Evolutionary conservation across 2,888 invertebrate genomes (phyloP), one percentile per base, ranked within the genome.

Genomic region (Pherbina coryleti): DNA sequence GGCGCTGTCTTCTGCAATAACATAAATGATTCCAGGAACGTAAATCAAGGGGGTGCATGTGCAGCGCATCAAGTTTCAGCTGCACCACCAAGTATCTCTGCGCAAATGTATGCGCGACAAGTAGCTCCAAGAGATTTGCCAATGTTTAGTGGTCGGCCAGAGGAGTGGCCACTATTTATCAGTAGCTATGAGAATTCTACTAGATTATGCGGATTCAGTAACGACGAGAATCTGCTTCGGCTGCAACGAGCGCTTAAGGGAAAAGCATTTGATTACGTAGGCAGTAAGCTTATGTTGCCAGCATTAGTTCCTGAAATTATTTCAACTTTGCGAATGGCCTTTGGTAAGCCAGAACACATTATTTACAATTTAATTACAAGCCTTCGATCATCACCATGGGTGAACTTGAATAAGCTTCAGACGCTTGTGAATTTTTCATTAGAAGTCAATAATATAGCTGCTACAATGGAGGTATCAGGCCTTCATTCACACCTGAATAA

Each of bases 381-480:
- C 5, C 22, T 72, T 25, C 60, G 79, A n/a, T 22, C 60, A 22
- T 51, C 53, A 7, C 74, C 69, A 78, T n/a, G 67, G 11, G 64
- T 75, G 17, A 75, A 71, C 31, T 53, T 64, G 17, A 71, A 78
- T 53, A 75, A 62, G 9, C 34, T 76, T 7, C 53, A 77, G 31
- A 64, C 74, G 9, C 22, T 79, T n/a, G 62, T 76, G 19, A 76
- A 67, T 51, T 79, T 69, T 44, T 60, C 78, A 44, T 37, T 78
- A 9, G 75, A 75, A 28, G 79, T 79, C 4, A 75, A 78, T 17
- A 72, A 75, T n/a, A 34, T 79, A 17, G 37, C 71, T 22, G 53
- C 76, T 1, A 76, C 78, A 9, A 77, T 75, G 71, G 75, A 75
- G 49, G 69, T 57, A n/a, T n/a, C n/a, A n/a, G n/a, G n/a, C n/a